These are phyloP conservation scores for Neosalanx taihuensis DNA, from an alignment of 2,797 vertebrate species.

Conservation along the genomic window DNA sequence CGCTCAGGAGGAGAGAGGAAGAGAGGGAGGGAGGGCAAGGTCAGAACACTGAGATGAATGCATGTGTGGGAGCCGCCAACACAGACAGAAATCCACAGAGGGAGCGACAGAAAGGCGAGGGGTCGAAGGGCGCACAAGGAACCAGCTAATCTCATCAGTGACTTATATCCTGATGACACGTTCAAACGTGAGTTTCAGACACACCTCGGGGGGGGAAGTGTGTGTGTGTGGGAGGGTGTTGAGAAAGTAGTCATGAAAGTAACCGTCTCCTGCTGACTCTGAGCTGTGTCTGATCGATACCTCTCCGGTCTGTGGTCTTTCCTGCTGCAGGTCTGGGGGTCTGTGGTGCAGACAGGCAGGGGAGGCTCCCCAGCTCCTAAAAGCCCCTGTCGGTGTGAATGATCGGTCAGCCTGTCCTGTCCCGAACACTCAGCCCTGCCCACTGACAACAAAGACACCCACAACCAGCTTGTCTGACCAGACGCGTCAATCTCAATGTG, in stretches of 20 bases:
- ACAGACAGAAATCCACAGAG: slow-evolving; percentile 3
- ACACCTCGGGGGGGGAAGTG: slow-evolving; percentile 8
- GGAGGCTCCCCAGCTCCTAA: neutral
- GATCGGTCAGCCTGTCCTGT: slow-evolving; percentile 31
- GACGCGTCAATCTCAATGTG: slow-evolving; percentile 34
- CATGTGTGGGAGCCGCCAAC: neutral
- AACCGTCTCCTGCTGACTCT: neutral
- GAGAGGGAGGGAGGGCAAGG: slow-evolving; percentile 34
- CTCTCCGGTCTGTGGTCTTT: neutral
- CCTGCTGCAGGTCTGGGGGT: neutral
- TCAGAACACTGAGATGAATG: neutral
- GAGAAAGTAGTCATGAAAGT: no score
- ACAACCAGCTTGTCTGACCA: slow-evolving; percentile 45
- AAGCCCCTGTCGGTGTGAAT: slow-evolving; percentile 18
- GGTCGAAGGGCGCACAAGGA: slow-evolving; percentile 39
- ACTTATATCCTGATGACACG: slow-evolving; percentile 50
- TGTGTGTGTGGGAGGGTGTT: neutral
- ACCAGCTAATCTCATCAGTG: slow-evolving; percentile 58
- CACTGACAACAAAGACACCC: slow-evolving; percentile 48
- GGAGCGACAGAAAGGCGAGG: slow-evolving; percentile 16
- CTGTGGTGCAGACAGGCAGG: neutral
- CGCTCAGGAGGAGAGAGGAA: slow-evolving; percentile 55
- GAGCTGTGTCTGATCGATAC: neutral
- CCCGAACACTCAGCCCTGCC: slow-evolving; percentile 42
- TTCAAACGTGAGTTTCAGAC: slow-evolving; percentile 54